Evolutionary conservation across 2,113 vertebrate genomes (phyloP), one percentile per base, ranked within the genome.

Genomic region (Sciurus niger): DNA sequence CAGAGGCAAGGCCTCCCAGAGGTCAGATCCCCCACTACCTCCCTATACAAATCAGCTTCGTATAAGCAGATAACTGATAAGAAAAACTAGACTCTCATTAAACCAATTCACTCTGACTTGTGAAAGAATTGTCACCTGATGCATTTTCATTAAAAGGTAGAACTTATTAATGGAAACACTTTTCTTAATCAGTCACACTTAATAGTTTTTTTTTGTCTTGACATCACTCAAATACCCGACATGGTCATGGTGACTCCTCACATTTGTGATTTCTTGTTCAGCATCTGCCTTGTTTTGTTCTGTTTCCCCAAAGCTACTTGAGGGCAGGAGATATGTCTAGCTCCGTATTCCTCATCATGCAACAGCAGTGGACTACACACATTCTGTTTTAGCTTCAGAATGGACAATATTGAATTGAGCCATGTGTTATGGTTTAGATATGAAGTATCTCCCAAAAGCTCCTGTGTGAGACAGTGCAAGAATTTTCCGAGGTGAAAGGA

Each of bases 371-470:
- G 58, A 25, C 34, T 43, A 3, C 43, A 73, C 16, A 8, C 28
- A 43, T 63, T 80, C 7, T 79, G 6, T 46, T 68, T 37, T 40
- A 67, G n/a, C 37, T 76, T 86, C 55, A 90, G 68, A 85, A 74
- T 85, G 14, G 90, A 94, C 85, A 40, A 72, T 43, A 89, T 43
- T 77, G 43, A 73, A 73, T 85, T 20, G 79, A 70, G 34, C 76
- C 18, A 51, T 43, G 11, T 63, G 25, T 63, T 63, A 28, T 10
- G 25, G 60, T 63, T 28, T 28, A 63, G 60, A 63, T 63, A 63
- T 63, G 60, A 63, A 24, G 8, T 63, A 9, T 28, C 8, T 24
- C 60, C 60, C 60, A 28, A 63, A 63, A 63, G 60, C 60, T 63
- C 60, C 25, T 63, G 60, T 63, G 60, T 63, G 9, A 28, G 60